A percentile compares a stretch with the other conserved stretches of the same genome.
phyloP scores from a whole-genome alignment of 2,888 invertebrate genomes.

The Bursaphelenchus okinawaensis region DNA sequence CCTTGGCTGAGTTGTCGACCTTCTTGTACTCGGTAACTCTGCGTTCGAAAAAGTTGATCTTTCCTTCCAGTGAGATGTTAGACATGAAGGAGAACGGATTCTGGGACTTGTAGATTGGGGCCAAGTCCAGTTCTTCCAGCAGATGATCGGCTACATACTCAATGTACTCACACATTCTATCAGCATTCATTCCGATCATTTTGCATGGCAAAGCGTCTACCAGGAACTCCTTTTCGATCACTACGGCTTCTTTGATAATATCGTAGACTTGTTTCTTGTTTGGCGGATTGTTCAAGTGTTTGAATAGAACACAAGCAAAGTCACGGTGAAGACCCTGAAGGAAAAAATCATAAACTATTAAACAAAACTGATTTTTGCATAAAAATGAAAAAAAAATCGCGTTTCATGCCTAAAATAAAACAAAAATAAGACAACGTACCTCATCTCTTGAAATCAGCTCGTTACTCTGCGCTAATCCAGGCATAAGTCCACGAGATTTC shows the following conservation, averaged over 20 bases:
- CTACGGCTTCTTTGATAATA: constrained; percentile 85
- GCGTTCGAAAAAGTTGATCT: constrained; percentile 99
- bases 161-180: constrained; percentile 77
- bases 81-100: constrained; percentile 99
- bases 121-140: constrained; percentile 77
- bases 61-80: constrained; percentile 94
- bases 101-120: constrained; percentile 69
- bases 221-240: constrained; percentile 86
- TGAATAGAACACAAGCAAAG: constrained; percentile 94
- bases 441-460: constrained; percentile 76
- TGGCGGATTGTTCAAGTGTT: constrained; percentile 81
- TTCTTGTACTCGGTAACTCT: constrained; percentile 67
- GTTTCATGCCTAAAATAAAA: neutral
- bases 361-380: constrained; percentile 10
- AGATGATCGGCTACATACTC: constrained; percentile 97
- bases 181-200: constrained; percentile 95
- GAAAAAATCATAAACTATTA: constrained; percentile 8
- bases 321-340: constrained; percentile 87
- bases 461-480: constrained; percentile 95
- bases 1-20: constrained; percentile 24
- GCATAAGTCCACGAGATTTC: constrained; percentile 96
- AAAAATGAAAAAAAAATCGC: neutral
- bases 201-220: constrained; percentile 88
- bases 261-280: constrained; percentile 70
- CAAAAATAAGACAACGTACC: too few species aligned